These are phyloP conservation scores for Mormyrus proboscirostris DNA, from an alignment of 2,797 vertebrate species.

Conservation along the genomic window DNA sequence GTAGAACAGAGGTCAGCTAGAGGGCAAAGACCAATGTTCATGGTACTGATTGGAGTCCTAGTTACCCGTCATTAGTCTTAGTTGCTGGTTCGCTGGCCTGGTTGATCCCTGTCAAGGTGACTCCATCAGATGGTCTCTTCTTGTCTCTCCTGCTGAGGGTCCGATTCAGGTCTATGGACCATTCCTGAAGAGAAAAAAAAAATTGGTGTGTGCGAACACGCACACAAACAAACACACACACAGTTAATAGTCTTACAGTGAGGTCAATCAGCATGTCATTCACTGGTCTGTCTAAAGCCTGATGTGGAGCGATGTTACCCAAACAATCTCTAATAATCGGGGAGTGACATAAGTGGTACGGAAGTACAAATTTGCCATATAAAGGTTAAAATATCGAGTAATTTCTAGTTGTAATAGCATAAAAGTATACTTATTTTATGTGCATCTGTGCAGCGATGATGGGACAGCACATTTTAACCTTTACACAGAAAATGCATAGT, in stretches of 20 bases:
- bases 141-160: constrained; percentile 87
- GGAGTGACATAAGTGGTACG: not conserved
- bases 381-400: not conserved
- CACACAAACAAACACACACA: not conserved
- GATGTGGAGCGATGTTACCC: not conserved
- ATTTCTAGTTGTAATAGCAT: not conserved
- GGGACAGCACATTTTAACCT: not conserved
- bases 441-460: not conserved
- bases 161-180: constrained; percentile 88
- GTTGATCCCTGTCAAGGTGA: constrained; percentile 86
- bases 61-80: constrained; percentile 76
- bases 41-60: not conserved
- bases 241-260: not conserved
- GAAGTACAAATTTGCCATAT: not conserved
- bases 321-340: not conserved
- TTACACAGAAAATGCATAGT: not conserved
- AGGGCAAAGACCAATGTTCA: not conserved
- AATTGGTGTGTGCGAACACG: not conserved
- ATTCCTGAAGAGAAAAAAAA: constrained; percentile 65
- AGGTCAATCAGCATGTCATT: not conserved
- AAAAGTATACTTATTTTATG: not conserved
- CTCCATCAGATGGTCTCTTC: constrained; percentile 81
- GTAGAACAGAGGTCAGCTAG: not conserved
- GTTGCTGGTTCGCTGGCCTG: constrained; percentile 72
- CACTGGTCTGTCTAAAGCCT: not conserved